Evolutionary conservation across 2,888 invertebrate genomes (phyloP).

Genomic region (Steinernema carpocapsae): DNA sequence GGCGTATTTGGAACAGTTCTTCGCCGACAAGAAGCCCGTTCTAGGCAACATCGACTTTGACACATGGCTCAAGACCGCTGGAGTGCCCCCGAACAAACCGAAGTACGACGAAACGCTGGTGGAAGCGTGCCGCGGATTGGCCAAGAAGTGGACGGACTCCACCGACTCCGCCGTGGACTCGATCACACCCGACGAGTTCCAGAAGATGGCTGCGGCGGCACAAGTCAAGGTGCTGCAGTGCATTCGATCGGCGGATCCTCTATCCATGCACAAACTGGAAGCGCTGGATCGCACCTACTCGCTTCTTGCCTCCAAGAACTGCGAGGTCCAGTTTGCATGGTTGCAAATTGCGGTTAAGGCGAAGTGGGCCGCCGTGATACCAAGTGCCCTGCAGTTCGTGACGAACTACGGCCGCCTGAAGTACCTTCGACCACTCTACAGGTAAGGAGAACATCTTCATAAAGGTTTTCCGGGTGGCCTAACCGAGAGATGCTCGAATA

Average conservation of each 20-base stretch:
- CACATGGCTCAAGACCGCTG: constrained; percentile 70
- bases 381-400: constrained; percentile 79
- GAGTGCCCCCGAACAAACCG: constrained; percentile 87
- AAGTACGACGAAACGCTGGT: constrained; percentile 78
- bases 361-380: constrained; percentile 76
- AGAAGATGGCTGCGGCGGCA: constrained; percentile 41
- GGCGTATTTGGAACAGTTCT: constrained; percentile 79
- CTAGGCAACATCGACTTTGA: constrained; percentile 72
- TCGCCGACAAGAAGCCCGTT: constrained; percentile 71
- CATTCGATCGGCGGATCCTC: constrained; percentile 38
- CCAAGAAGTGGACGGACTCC: constrained; percentile 74
- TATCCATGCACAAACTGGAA: constrained; percentile 72
- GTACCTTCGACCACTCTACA: constrained; percentile 83
- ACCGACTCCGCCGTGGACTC: constrained; percentile 66
- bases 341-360: constrained; percentile 74
- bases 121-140: constrained; percentile 75
- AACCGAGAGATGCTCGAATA: too few relatives aligned
- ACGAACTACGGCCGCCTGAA: constrained; percentile 88
- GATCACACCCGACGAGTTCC: constrained; percentile 63
- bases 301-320: constrained; percentile 77
- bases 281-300: constrained; percentile 76
- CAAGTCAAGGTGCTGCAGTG: constrained; percentile 48
- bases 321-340: constrained; percentile 78
- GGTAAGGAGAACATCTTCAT: too few relatives aligned
- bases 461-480: too few relatives aligned